Percentiles rank a stretch among this genome's conserved stretches.
phyloP scores from a whole-genome alignment of 2,797 vertebrate genomes.

The Falco biarmicus region DNA sequence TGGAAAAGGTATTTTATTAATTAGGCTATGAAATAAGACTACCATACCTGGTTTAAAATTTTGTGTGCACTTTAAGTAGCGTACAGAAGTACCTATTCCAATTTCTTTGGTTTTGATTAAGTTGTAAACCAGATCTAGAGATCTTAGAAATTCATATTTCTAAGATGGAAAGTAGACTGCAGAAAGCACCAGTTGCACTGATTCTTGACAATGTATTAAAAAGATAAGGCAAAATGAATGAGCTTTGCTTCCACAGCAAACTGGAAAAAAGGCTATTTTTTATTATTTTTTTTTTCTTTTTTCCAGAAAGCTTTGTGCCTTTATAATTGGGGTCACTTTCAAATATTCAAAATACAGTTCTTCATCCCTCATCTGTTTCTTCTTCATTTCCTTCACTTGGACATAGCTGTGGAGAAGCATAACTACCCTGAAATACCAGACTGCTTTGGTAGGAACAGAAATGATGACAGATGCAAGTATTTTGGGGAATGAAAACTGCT shows the following conservation, averaged over 20 bases:
- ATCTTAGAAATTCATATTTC: background rate
- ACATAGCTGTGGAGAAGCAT: constrained; percentile 63
- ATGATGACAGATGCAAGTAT: constrained; percentile 48
- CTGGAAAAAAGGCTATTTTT: constrained; percentile 6
- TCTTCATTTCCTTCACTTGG: constrained; percentile 48
- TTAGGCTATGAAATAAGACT: background rate
- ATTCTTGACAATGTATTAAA: background rate
- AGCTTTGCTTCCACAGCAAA: background rate
- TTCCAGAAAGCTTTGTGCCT: background rate
- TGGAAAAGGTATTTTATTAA: background rate
- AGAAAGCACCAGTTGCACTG: background rate
- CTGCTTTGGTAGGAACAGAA: constrained; percentile 45
- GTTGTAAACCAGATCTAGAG: background rate
- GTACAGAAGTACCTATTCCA: background rate
- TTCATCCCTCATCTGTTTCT: constrained; percentile 58
- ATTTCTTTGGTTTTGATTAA: background rate
- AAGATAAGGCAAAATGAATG: background rate
- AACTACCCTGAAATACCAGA: constrained; percentile 61
- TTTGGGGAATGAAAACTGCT: constrained; percentile 43
- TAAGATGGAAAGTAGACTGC: background rate
- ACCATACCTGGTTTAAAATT: background rate
- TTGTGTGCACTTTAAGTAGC: background rate
- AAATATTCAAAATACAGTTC: constrained; percentile 35
- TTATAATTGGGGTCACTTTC: background rate
- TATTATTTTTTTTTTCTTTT: background rate